phyloP scores from a whole-genome alignment of 2,113 vertebrate species.

The Pandion haliaetus region DNA sequence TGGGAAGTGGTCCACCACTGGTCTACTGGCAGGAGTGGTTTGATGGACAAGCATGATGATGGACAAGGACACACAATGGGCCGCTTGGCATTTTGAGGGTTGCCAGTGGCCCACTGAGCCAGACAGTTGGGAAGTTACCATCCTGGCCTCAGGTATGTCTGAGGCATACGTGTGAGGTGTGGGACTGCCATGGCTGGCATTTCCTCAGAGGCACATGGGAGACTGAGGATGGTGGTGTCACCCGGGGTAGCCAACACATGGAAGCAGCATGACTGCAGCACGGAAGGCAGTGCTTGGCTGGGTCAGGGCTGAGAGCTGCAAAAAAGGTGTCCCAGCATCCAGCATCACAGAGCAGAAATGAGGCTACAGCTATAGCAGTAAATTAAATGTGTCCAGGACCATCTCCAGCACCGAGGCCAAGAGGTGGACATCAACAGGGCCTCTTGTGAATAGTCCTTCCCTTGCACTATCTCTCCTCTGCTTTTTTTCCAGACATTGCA shows the following conservation, averaged over 20 bases:
- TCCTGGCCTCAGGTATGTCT: background rate
- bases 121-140: background rate
- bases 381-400: background rate
- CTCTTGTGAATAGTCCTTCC: background rate
- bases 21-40: background rate
- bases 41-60: background rate
- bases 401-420: background rate
- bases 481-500: background rate
- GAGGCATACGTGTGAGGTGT: background rate
- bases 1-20: background rate
- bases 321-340: background rate
- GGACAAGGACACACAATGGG: rapidly evolving
- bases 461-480: too few relatives aligned
- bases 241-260: background rate
- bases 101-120: background rate
- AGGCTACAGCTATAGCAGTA: background rate
- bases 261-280: background rate
- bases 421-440: background rate
- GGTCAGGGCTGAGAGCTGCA: background rate
- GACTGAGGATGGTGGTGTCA: background rate
- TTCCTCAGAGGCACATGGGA: background rate
- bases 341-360: background rate
- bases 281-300: background rate
- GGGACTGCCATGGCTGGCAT: background rate
- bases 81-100: background rate